Conservation (phyloP, 2,797 vertebrate species). For the Galago senegalensis region DNA sequence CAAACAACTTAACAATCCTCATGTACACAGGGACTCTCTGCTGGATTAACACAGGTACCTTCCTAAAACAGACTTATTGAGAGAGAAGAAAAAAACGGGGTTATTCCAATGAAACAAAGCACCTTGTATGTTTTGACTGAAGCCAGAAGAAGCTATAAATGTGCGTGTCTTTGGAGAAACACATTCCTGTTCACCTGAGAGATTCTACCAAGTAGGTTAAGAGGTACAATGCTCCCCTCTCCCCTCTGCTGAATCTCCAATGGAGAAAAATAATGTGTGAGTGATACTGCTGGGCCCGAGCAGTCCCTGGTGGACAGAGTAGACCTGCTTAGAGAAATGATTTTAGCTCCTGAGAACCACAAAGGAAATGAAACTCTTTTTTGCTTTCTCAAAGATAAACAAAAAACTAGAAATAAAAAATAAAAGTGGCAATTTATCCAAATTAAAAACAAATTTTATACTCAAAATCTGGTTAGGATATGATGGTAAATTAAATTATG, state of each 20-base stretch:
- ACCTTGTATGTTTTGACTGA: background rate
- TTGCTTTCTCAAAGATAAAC: conserved; percentile 11
- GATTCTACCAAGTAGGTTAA: background rate
- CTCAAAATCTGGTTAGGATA: background rate
- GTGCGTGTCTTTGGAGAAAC: background rate
- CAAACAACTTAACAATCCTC: background rate
- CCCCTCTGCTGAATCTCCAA: background rate
- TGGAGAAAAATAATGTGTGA: background rate
- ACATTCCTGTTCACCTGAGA: background rate
- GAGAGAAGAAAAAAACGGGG: background rate
- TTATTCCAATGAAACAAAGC: background rate
- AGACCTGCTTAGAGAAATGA: background rate
- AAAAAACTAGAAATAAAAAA: conserved; percentile 40
- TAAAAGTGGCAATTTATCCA: conserved; percentile 11
- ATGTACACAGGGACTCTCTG: background rate
- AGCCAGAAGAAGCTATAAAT: background rate
- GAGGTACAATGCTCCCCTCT: accelerated
- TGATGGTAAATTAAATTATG: background rate
- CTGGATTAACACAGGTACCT: background rate
- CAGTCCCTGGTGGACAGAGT: background rate
- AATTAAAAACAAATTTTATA: background rate
- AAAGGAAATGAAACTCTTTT: conserved; percentile 46
- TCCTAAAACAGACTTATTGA: background rate
- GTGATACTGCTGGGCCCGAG: background rate
- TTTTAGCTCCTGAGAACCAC: background rate